Percentiles rank a stretch among this genome's conserved stretches.
phyloP scores from a whole-genome alignment of 2,888 invertebrate genomes.

The Acanthosepion lycidas region DNA sequence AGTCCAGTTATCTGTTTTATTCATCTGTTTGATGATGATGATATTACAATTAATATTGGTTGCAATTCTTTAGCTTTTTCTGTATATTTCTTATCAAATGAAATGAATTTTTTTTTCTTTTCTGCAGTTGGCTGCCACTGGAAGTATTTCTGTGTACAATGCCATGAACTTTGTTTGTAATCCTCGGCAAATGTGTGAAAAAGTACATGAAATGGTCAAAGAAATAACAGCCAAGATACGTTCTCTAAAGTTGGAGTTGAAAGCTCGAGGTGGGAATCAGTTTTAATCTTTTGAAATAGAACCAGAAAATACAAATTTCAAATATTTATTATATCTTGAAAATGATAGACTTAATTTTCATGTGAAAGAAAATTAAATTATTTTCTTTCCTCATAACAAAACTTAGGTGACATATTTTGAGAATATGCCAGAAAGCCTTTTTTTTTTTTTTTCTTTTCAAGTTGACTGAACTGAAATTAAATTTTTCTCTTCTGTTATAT shows the following conservation, averaged over 20 bases:
- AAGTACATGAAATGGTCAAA: slow-evolving; percentile 90
- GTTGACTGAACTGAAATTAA: not conserved
- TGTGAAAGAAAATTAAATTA: not conserved
- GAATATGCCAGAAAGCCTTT: no score
- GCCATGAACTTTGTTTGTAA: slow-evolving; percentile 96
- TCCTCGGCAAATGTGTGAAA: slow-evolving; percentile 93
- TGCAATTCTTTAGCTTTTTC: not conserved
- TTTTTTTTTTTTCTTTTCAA: not conserved
- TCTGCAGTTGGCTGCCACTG: slow-evolving; percentile 87
- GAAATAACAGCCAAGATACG: slow-evolving; percentile 87
- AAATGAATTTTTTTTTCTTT: not conserved
- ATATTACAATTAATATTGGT: not conserved
- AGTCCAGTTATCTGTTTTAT: no score
- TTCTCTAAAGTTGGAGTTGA: slow-evolving; percentile 64
- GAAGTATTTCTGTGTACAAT: slow-evolving; percentile 90
- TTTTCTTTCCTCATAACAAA: not conserved
- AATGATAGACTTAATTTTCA: not conserved
- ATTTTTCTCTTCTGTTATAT: no score
- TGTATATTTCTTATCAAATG: not conserved
- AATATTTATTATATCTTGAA: not conserved
- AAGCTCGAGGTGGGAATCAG: slow-evolving; percentile 63
- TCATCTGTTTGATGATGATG: no score
- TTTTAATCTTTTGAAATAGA: not conserved
- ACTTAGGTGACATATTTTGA: not conserved
- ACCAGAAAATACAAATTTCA: not conserved